Evolutionary conservation across 2,797 vertebrate genomes (phyloP), one percentile per base, ranked within the genome.

Genomic region (Leptodactylus fallax): DNA sequence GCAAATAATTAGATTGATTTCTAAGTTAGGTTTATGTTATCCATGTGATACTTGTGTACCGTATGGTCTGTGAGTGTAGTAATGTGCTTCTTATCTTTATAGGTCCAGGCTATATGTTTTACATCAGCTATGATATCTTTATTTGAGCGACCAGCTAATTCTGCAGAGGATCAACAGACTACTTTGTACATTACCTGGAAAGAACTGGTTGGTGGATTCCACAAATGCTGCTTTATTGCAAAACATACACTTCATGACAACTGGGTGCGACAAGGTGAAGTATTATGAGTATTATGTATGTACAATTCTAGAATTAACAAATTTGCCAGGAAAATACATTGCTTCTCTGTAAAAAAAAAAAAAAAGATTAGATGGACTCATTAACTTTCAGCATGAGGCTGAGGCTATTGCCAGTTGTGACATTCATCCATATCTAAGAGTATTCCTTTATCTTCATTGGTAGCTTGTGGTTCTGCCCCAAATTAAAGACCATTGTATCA

Each of bases 191-290:
- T 97, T 89, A 92, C 83, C 16, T 97, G 96, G 96, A 91, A 92
- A 9, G 96, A 97, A 9, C 85, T 97, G 87, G 90, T 94, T 49
- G 93, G 93, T 91, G 95, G 95, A 36, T 91, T 89, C 88, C 96
- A 97, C 90, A 90, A 77, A 83, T 95, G 91, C 87, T 97, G 97
- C 89, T 94, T 92, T 47, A 89, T 89, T 0, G 87, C 95, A 83
- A 90, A 92, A 71, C 95, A 97, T 86, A 92, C 78, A 25, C 93
- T 93, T 80, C 96, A 97, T 65, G 51, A 51, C 0, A 93, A 95
- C 13, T 96, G 96, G 97, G 95, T 97, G 77, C 94, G 95, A 77
- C 95, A 95, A 96, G 97, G 96, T 97, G 93, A 56, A 23, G 12
- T 78, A 56, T 82, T n/a, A n/a, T 61, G 85, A 49, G 56, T 19